Base-by-base conservation (phyloP, 2,888 invertebrate species). In the Pristionchus japonicus region DNA sequence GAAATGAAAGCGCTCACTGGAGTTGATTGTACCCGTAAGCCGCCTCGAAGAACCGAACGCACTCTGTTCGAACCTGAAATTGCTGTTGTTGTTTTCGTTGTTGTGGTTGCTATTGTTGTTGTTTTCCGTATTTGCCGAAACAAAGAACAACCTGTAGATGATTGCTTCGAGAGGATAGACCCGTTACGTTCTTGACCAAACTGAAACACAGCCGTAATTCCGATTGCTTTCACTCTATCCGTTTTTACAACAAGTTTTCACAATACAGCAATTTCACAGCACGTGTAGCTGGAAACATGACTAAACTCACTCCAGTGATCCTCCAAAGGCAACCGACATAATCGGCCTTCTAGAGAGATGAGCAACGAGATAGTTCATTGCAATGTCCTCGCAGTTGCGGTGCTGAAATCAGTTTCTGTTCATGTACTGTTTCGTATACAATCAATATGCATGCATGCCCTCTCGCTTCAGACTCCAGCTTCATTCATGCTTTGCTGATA, bases 321-420 rank as follows among this genome's bases (percentile, higher is more conserved):
- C 37, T 4, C 37, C 70, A 34, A 70, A 34, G 4, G 70, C 37
- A 9, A 70, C 70, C 1, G 70, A 20, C 34, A 70, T 70, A 4
- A 70, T 37, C 37, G 70, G 70, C 11, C 70, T 37, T 27, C n/a
- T 43, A 2, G 80, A 80, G 27, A 80, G 47, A 27, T 80, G 40
- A 43, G 80, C 80, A 17, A 80, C 80, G 27, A 80, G 80, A 20
- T 80, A 80, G 27, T 80, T 80, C 80, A 80, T 80, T 0, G 80
- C 80, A 11, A 80, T 80, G 27, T 80, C 80, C 80, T 80, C 80
- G 47, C 80, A 80, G 80, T 80, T 80, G 1, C 47, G 80, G 11
- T 47, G 43, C 80, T 80, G 31, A 3, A 70, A 70, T 15, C n/a
- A 9, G 27, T n/a, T n/a, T n/a, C n/a, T n/a, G n/a, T n/a, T n/a